A percentile compares a stretch with the other conserved stretches of the same genome.
Conservation (phyloP, 1,140 invertebrate species). For the Pseudomyrmex cubaensis region DNA sequence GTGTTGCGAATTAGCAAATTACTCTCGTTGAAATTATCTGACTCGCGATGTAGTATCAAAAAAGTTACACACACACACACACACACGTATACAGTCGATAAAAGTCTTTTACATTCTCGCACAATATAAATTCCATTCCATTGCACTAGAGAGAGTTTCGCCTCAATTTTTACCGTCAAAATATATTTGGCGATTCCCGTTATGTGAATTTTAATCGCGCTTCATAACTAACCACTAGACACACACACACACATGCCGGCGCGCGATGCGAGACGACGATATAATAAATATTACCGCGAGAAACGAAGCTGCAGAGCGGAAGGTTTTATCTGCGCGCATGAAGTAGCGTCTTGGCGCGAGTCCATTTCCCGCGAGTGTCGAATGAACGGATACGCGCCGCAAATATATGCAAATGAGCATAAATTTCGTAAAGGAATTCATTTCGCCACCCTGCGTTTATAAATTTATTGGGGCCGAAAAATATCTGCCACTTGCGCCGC, state of each 20-base stretch:
- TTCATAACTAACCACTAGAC: not conserved
- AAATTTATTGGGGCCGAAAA: not conserved
- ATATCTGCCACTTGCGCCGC: not conserved
- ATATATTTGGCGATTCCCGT: not conserved
- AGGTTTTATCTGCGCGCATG: constrained; percentile 11
- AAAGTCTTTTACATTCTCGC: too few relatives aligned
- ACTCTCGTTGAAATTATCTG: not conserved
- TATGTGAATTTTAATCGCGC: not conserved
- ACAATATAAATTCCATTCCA: not conserved
- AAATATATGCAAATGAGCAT: constrained; percentile 23
- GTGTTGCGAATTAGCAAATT: not conserved
- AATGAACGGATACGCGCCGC: constrained; percentile 8
- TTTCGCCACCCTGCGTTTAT: not conserved
- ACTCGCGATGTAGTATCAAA: too few relatives aligned
- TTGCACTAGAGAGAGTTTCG: not conserved
- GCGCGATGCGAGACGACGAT: not conserved
- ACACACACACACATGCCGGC: not conserved
- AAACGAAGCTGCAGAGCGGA: not conserved
- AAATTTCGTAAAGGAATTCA: constrained; percentile 31
- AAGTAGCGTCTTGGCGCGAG: constrained; percentile 15
- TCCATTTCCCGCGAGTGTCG: constrained; percentile 5
- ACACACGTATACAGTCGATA: too few relatives aligned
- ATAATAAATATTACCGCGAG: constrained; percentile 4
- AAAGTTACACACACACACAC: too few relatives aligned
- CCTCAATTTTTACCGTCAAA: not conserved